These are phyloP conservation scores for Felis chaus DNA, from an alignment of 2,113 vertebrate genomes.

Conservation along the genomic window DNA sequence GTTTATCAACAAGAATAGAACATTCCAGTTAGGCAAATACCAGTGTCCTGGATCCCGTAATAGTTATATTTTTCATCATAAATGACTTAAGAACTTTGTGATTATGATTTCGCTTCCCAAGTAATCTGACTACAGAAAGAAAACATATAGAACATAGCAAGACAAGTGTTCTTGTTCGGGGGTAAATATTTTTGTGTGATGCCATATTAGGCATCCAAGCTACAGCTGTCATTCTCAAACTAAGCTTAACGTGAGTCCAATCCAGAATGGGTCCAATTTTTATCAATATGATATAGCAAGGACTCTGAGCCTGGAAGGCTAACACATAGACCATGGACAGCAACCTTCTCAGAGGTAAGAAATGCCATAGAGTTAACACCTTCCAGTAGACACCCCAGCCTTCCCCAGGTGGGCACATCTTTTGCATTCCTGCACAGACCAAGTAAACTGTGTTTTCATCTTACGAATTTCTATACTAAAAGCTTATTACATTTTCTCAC, in stretches of 20 bases:
- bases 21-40: background rate
- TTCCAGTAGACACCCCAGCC: background rate
- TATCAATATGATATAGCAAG: background rate
- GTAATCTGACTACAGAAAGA: background rate
- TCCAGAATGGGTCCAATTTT: background rate
- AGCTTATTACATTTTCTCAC: background rate
- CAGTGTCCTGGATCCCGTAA: background rate
- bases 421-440: background rate
- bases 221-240: background rate
- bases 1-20: background rate
- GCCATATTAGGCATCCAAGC: background rate
- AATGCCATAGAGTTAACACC: background rate
- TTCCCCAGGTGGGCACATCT: background rate
- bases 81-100: background rate
- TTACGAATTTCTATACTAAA: background rate
- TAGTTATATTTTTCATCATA: background rate
- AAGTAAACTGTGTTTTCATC: background rate
- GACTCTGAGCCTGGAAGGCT: background rate
- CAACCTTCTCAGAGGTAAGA: background rate
- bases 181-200: background rate
- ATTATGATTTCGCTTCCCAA: background rate
- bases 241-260: background rate
- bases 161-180: background rate
- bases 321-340: background rate
- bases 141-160: background rate